Conservation (phyloP, 2,888 invertebrate species). For the Synergus gifuensis region DNA sequence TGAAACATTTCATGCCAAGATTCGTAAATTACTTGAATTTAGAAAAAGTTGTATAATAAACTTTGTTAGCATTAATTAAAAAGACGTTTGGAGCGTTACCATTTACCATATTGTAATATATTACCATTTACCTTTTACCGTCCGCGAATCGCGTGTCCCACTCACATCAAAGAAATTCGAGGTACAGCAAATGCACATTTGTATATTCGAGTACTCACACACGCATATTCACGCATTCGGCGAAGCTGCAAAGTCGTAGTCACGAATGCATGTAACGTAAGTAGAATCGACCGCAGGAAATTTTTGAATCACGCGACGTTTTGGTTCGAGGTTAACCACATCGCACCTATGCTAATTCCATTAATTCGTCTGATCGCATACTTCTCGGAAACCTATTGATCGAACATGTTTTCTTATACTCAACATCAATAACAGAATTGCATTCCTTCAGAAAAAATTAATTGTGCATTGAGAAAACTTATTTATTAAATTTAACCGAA, state of each 20-base stretch:
- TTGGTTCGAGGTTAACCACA: slow-evolving; percentile 69
- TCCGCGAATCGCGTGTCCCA: slow-evolving; percentile 63
- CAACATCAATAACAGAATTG: not conserved
- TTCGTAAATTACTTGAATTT: too few relatives aligned
- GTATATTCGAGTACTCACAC: slow-evolving; percentile 24
- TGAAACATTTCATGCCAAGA: too few relatives aligned
- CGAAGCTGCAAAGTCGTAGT: slow-evolving; percentile 51
- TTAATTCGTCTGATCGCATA: slow-evolving; percentile 55
- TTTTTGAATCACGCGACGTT: slow-evolving; percentile 70
- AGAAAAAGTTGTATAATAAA: not conserved
- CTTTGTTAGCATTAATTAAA: not conserved
- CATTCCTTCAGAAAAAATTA: not conserved
- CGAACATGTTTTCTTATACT: not conserved
- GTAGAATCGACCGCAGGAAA: slow-evolving; percentile 65
- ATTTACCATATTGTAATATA: not conserved
- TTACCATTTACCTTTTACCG: slow-evolving; percentile 45
- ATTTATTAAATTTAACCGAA: too few relatives aligned
- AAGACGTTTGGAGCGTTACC: not conserved
- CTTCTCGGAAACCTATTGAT: slow-evolving; percentile 2
- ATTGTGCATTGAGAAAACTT: too few relatives aligned
- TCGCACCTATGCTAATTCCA: slow-evolving; percentile 65
- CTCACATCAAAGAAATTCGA: slow-evolving; percentile 53
- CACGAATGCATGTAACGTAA: slow-evolving; percentile 62
- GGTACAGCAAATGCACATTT: slow-evolving; percentile 55
- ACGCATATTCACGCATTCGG: slow-evolving; percentile 47